Percentiles rank a stretch among this genome's conserved stretches.
These are phyloP conservation scores for Drosophila picticornis DNA, from an alignment of 2,888 invertebrate species.

Conservation along the genomic window DNA sequence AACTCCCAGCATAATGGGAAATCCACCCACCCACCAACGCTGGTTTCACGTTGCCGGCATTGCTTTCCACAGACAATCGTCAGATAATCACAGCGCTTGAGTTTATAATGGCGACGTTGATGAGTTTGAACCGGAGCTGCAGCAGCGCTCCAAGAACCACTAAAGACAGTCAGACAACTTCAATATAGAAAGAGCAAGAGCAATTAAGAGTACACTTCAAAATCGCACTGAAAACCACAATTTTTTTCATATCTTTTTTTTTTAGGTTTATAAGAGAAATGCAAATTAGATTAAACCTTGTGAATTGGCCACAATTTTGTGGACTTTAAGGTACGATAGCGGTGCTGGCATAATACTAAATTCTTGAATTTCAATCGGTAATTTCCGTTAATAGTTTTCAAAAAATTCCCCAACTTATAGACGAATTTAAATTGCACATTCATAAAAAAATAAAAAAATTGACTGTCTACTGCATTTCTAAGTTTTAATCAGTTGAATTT, in stretches of 20 bases:
- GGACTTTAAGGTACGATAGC: not conserved
- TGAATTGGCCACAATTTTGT: not conserved
- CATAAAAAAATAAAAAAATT: no score
- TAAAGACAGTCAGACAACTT: not conserved
- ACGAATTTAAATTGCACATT: no score
- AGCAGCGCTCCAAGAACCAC: not conserved
- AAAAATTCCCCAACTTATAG: no score
- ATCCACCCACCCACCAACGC: slow-evolving; percentile 13
- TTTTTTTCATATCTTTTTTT: not conserved
- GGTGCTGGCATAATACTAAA: not conserved
- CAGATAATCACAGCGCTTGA: slow-evolving; percentile 71
- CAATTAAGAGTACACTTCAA: not conserved
- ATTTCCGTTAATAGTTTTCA: no score
- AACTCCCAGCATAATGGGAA: slow-evolving; percentile 7
- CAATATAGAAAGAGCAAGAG: not conserved
- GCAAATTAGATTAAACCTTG: not conserved
- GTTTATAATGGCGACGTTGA: slow-evolving; percentile 75
- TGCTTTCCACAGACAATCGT: slow-evolving; percentile 57
- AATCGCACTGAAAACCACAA: not conserved
- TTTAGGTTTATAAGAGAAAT: not conserved
- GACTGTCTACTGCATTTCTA: not conserved
- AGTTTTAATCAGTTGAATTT: not conserved
- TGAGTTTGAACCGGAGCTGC: slow-evolving; percentile 53
- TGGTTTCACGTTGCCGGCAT: slow-evolving; percentile 24
- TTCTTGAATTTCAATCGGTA: not conserved